Conservation (phyloP, 2,888 invertebrate genomes). For the Cheiracanthium punctorium region DNA sequence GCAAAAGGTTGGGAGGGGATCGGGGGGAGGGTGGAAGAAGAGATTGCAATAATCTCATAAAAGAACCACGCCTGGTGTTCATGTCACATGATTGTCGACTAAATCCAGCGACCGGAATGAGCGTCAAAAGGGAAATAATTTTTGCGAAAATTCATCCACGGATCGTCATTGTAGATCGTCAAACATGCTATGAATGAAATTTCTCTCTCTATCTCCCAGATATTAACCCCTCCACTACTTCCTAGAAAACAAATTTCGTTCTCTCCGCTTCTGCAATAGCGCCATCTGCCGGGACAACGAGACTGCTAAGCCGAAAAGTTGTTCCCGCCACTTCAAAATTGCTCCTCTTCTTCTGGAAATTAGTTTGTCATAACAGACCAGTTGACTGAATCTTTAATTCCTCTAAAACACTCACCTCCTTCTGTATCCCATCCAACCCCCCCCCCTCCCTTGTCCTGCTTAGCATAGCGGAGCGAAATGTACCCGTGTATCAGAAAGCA, state of each 20-base stretch:
- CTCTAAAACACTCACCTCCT: slow-evolving; percentile 13
- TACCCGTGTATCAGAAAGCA: neutral
- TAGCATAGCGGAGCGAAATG: neutral
- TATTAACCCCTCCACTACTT: slow-evolving; percentile 49
- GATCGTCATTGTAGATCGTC: slow-evolving; percentile 32
- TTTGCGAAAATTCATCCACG: slow-evolving; percentile 36
- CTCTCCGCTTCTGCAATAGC: slow-evolving; percentile 22
- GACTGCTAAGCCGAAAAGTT: slow-evolving; percentile 38
- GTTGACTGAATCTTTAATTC: slow-evolving; percentile 59
- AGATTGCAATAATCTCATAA: slow-evolving; percentile 18
- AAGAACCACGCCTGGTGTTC: slow-evolving; percentile 10
- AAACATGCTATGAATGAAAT: slow-evolving; percentile 55
- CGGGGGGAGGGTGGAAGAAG: too few species aligned
- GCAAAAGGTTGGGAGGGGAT: too few species aligned
- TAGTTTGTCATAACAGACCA: slow-evolving; percentile 63
- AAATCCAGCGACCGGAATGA: slow-evolving; percentile 21
- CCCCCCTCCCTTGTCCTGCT: neutral
- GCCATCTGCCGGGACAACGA: slow-evolving; percentile 48
- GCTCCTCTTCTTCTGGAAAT: slow-evolving; percentile 48
- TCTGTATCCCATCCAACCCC: neutral
- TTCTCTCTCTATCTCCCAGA: slow-evolving; percentile 17
- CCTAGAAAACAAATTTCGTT: slow-evolving; percentile 52
- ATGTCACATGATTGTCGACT: slow-evolving; percentile 16
- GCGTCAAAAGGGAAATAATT: slow-evolving; percentile 19
- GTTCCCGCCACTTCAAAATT: slow-evolving; percentile 61